These are phyloP conservation scores for Ophion obscuratus DNA, from an alignment of 2,888 invertebrate genomes.

Conservation along the genomic window DNA sequence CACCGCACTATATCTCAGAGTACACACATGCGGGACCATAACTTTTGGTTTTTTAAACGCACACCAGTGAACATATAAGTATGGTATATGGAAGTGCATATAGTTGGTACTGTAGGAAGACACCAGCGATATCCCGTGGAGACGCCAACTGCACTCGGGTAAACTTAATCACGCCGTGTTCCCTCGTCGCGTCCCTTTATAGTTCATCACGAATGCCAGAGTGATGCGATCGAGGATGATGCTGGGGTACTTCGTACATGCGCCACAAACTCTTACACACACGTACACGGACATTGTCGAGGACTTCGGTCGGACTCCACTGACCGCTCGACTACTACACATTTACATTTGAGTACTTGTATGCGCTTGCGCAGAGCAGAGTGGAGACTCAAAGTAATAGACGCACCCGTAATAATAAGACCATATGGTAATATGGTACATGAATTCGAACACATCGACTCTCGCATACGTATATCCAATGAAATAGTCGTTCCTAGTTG, in stretches of 20 bases:
- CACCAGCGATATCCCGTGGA: slow-evolving; percentile 62
- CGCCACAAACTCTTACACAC: neutral
- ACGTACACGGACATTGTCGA: no score
- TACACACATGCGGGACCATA: slow-evolving; percentile 1
- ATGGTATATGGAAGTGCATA: neutral
- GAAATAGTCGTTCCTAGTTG: neutral
- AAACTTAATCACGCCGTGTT: slow-evolving; percentile 73
- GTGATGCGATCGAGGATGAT: slow-evolving; percentile 53
- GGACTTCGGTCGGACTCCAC: no score
- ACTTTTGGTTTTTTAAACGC: no score
- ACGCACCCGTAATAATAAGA: slow-evolving; percentile 45
- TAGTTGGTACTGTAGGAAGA: slow-evolving; percentile 32
- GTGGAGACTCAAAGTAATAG: slow-evolving; percentile 24
- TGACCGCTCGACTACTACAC: neutral
- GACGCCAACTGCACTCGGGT: slow-evolving; percentile 75
- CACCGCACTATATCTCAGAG: neutral
- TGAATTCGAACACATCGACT: slow-evolving; percentile 37
- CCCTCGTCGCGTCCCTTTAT: slow-evolving; percentile 67
- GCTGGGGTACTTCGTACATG: slow-evolving; percentile 21
- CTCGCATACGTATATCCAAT: neutral
- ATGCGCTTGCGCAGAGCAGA: neutral
- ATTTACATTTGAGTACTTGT: neutral
- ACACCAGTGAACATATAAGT: neutral
- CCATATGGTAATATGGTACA: slow-evolving; percentile 49
- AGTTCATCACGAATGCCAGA: slow-evolving; percentile 69